Evolutionary conservation across 2,113 vertebrate species (phyloP), one percentile per base, ranked within the genome.

Genomic region (Thinocorus orbignyianus): DNA sequence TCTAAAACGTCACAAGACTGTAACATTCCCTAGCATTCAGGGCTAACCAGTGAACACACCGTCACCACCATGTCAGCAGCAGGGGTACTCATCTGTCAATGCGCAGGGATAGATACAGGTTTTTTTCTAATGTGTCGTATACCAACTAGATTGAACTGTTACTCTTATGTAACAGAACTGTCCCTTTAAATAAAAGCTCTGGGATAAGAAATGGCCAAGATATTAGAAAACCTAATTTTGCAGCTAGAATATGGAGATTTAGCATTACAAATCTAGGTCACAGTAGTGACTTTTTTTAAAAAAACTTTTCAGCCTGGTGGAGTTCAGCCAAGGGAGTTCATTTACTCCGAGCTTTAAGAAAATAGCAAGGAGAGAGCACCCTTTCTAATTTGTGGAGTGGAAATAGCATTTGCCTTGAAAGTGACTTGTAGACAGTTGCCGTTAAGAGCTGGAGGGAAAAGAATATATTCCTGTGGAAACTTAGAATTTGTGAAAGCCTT

Each of bases 331-430:
- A 94, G 49, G 88, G 93, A 97, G 90, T 97, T 97, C 68, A 94
- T 93, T 97, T 96, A 94, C 90, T 95, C 97, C 82, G 88, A 96
- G 91, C 92, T 95, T 84, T 77, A 74, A 93, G 96, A 96, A 96
- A 96, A 97, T 96, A 90, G 94, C 88, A 92, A 80, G 95, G 82
- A 93, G 91, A 92, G 91, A 92, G 93, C 71, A 90, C 79, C 90
- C 13, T 37, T 90, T 90, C 90, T 92, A 81, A 48, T 81, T 96
- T 91, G 92, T 96, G 94, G 80, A 95, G 82, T 91, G 92, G 91
- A 97, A 96, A 77, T 54, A 91, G 74, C 72, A 28, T 94, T 90
- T 93, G 90, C 81, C 93, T 90, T 81, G 71, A 35, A 95, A 97
- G 91, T 93, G 92, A 54, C 90, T 81, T 86, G 55, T 79, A 80